Conservation (phyloP, 1,140 invertebrate species). For the Eurosta solidaginis region DNA sequence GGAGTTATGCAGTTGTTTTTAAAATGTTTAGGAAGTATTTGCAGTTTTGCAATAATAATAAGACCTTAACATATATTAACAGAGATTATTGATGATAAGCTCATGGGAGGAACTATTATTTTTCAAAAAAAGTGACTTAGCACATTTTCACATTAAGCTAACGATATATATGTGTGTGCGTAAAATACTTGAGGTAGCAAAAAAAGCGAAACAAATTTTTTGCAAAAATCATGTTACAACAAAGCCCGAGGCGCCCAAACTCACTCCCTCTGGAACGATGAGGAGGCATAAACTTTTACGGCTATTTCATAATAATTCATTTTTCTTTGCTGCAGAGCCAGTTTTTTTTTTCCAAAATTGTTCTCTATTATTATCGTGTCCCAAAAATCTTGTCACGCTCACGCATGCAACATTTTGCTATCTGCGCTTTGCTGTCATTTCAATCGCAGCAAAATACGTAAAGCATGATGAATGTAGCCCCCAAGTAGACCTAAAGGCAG, state of each 20-base stretch:
- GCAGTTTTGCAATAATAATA: no score
- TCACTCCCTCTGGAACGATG: not conserved
- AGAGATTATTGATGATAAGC: no score
- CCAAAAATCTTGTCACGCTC: slow-evolving; percentile 46
- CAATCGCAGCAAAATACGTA: not conserved
- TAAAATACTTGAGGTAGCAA: not conserved
- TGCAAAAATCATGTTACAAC: not conserved
- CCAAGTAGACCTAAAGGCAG: no score
- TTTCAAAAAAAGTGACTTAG: no score
- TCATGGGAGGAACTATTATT: no score
- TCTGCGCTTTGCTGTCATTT: not conserved
- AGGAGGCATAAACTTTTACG: not conserved
- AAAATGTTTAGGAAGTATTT: no score
- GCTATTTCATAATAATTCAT: not conserved
- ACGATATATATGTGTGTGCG: no score
- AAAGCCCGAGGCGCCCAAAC: not conserved
- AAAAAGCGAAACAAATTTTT: not conserved
- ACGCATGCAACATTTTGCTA: slow-evolving; percentile 12
- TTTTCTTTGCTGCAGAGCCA: not conserved
- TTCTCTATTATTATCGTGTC: slow-evolving; percentile 40
- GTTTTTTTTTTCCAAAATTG: no score
- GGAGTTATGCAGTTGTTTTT: no score
- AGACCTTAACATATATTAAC: no score
- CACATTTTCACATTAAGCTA: no score
- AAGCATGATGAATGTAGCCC: no score